phyloP scores from a whole-genome alignment of 1,140 invertebrate species.

The Chironomus tepperi region DNA sequence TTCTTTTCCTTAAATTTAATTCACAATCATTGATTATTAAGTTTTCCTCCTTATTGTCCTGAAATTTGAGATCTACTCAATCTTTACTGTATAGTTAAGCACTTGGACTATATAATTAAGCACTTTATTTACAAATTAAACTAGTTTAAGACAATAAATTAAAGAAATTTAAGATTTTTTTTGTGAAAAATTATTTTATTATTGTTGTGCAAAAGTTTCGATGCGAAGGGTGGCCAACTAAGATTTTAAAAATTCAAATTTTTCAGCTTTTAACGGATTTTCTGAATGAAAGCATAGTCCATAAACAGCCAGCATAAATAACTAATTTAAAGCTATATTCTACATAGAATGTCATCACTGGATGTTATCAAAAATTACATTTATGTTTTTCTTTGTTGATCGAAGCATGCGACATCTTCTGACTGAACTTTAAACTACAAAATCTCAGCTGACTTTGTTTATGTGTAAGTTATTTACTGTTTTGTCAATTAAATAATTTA shows the following conservation, averaged over 20 bases:
- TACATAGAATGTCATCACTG: no score
- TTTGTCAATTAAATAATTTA: no score
- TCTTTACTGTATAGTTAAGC: not conserved
- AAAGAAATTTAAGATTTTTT: not conserved
- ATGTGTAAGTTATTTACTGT: no score
- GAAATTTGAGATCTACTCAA: not conserved
- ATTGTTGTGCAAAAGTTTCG: not conserved
- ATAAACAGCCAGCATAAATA: not conserved
- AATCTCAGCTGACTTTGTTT: no score
- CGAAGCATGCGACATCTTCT: no score
- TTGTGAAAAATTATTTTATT: not conserved
- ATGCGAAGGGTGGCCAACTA: not conserved
- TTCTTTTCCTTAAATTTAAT: not conserved
- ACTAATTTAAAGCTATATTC: not conserved
- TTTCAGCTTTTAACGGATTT: not conserved
- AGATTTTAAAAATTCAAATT: not conserved
- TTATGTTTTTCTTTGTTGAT: no score
- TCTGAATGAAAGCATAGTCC: not conserved
- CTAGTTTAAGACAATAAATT: not conserved
- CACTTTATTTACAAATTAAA: not conserved
- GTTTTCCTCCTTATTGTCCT: not conserved
- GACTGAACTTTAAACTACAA: no score
- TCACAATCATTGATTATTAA: not conserved
- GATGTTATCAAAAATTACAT: no score
- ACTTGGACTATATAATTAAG: not conserved